Percentiles rank a stretch among this genome's conserved stretches.
These are phyloP conservation scores for Parazoanthus swiftii DNA, from an alignment of 92 coral and sea anemone genomes.

Conservation along the genomic window DNA sequence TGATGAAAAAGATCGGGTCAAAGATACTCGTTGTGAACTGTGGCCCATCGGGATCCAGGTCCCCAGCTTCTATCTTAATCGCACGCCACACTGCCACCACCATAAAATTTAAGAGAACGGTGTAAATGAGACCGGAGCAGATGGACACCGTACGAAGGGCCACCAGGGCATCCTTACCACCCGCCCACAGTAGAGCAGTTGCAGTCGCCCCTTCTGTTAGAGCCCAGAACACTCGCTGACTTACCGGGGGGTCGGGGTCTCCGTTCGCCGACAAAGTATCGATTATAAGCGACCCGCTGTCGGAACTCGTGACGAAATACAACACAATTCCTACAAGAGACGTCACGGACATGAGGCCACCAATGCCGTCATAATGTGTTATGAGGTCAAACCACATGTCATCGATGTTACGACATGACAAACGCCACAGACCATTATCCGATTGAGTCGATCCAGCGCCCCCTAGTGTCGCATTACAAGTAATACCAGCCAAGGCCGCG, in stretches of 20 bases:
- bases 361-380: constrained; percentile 69
- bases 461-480: constrained; percentile 61
- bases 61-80: constrained; percentile 71
- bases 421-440: constrained; percentile 66
- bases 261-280: constrained; percentile 91
- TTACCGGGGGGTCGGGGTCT: constrained; percentile 78
- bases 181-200: constrained; percentile 78
- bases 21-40: constrained; percentile 52
- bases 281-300: constrained; percentile 88
- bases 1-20: constrained; percentile 52
- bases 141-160: constrained; percentile 78
- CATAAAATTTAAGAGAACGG: constrained; percentile 65
- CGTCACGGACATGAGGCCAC: constrained; percentile 57
- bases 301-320: constrained; percentile 94
- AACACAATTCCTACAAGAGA: constrained; percentile 71
- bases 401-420: constrained; percentile 64
- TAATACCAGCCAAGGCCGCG: constrained; percentile 63
- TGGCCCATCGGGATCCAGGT: constrained; percentile 61
- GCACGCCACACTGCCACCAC: constrained; percentile 80
- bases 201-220: constrained; percentile 90
- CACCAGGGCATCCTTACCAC: constrained; percentile 64
- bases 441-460: constrained; percentile 53
- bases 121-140: constrained; percentile 70
- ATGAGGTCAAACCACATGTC: constrained; percentile 87
- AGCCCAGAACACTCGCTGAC: constrained; percentile 91